phyloP scores from a whole-genome alignment of 1,140 invertebrate species.

The Aporrectodea caliginosa region DNA sequence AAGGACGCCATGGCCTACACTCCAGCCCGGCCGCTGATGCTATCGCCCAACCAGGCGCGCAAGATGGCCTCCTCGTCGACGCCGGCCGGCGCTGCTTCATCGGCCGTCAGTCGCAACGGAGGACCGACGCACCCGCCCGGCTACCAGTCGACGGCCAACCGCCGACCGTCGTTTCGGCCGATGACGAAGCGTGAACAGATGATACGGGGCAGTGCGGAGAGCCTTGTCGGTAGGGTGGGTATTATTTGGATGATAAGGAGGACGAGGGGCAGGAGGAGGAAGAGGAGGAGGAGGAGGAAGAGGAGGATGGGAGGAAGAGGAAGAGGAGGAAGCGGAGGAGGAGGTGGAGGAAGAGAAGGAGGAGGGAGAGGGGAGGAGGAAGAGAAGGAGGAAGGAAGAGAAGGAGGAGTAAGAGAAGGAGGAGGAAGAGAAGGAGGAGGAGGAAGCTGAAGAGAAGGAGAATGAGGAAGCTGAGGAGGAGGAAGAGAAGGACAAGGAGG shows the following conservation, averaged over 20 bases:
- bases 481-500: too few relatives aligned
- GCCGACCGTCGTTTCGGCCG: too few relatives aligned
- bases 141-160: background rate
- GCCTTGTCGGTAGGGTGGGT: slow-evolving; percentile 78
- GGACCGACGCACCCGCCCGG: background rate
- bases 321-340: too few relatives aligned
- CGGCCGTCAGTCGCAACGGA: background rate
- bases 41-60: slow-evolving; percentile 9
- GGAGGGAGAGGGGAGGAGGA: too few relatives aligned
- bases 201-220: slow-evolving; percentile 83
- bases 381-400: too few relatives aligned
- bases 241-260: slow-evolving; percentile 70
- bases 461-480: too few relatives aligned
- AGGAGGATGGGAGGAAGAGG: too few relatives aligned
- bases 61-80: background rate
- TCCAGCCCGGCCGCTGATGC: slow-evolving; percentile 18
- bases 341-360: too few relatives aligned
- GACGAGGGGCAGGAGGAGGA: slow-evolving; percentile 88
- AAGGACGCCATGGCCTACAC: background rate
- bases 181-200: background rate
- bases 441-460: too few relatives aligned
- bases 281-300: too few relatives aligned
- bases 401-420: too few relatives aligned
- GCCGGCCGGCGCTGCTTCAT: background rate
- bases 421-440: too few relatives aligned